Percentiles rank a stretch among this genome's conserved stretches.
Evolutionary conservation across 2,797 vertebrate genomes (phyloP).

Genomic region (Falco rusticolus): DNA sequence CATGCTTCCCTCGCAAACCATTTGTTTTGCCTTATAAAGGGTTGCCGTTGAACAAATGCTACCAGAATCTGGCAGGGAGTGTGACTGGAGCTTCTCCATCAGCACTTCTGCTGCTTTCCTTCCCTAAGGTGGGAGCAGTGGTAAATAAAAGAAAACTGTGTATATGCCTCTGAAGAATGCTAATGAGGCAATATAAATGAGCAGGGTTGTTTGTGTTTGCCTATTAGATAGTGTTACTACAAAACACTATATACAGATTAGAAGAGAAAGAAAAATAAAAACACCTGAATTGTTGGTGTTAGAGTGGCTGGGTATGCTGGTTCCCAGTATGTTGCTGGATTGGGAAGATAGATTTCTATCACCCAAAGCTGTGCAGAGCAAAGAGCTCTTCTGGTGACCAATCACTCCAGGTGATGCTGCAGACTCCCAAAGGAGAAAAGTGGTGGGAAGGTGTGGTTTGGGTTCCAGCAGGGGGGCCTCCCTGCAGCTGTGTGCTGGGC

Average conservation of each 20-base stretch:
- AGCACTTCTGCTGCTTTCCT: not conserved
- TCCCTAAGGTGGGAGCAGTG: not conserved
- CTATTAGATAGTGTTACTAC: not conserved
- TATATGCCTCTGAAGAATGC: not conserved
- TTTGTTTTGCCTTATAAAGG: not conserved
- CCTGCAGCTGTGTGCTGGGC: accelerated
- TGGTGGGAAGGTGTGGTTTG: accelerated
- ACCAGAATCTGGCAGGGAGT: not conserved
- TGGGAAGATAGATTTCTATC: not conserved
- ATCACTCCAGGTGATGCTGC: not conserved
- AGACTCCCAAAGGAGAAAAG: not conserved
- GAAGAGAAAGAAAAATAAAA: not conserved
- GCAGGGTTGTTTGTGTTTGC: not conserved
- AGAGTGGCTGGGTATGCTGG: not conserved
- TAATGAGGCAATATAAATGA: not conserved
- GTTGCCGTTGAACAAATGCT: not conserved
- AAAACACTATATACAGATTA: not conserved
- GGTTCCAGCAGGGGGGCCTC: not conserved
- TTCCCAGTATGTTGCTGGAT: not conserved
- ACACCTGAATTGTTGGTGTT: not conserved
- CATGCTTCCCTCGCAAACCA: not conserved
- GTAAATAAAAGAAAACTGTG: not conserved
- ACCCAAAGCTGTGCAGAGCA: not conserved
- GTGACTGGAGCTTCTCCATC: slow-evolving; percentile 1
- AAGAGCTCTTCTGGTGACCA: not conserved